These are phyloP conservation scores for Bubalus kerabau DNA, from an alignment of 2,113 vertebrate genomes.

Conservation along the genomic window DNA sequence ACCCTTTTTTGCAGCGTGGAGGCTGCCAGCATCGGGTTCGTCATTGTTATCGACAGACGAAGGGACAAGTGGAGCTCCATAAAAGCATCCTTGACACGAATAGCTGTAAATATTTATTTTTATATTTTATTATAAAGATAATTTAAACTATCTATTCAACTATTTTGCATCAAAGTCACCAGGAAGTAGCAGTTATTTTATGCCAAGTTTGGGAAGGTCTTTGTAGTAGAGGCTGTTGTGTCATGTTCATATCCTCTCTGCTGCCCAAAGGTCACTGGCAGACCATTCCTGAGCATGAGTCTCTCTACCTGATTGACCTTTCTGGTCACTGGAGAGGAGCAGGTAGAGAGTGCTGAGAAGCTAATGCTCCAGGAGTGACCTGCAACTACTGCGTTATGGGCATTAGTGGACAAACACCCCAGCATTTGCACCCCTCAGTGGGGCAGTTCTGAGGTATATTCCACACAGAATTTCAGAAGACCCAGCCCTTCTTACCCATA, in stretches of 20 bases:
- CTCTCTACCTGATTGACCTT: background rate
- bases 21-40: conserved; percentile 94
- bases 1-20: conserved; percentile 85
- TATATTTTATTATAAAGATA: background rate
- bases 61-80: conserved; percentile 97
- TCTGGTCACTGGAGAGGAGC: background rate
- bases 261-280: background rate
- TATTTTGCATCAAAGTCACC: background rate
- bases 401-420: background rate
- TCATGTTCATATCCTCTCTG: background rate
- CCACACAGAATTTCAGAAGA: background rate
- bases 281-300: background rate
- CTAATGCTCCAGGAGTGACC: background rate
- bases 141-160: background rate
- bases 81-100: conserved; percentile 92
- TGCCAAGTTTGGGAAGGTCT: background rate
- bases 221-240: background rate
- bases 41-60: conserved; percentile 94
- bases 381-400: background rate
- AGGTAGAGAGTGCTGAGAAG: background rate
- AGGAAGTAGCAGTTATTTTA: background rate
- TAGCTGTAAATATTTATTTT: conserved; percentile 86
- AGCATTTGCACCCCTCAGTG: background rate
- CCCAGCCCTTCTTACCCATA: background rate
- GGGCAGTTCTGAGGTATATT: background rate